These are phyloP conservation scores for Chelonus insularis DNA, from an alignment of 1,140 invertebrate species.

Conservation along the genomic window DNA sequence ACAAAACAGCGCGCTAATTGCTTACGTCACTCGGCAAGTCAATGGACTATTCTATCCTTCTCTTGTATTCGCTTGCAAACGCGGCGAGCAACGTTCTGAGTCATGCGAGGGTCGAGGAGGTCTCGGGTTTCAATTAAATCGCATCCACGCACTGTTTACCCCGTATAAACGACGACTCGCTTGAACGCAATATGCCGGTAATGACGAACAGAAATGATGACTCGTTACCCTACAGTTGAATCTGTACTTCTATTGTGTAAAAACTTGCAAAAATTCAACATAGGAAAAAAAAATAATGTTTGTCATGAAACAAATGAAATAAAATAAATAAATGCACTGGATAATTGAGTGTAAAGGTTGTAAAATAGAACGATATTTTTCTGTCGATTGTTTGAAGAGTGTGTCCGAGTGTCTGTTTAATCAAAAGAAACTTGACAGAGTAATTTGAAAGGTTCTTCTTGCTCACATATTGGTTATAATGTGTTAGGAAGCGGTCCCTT, in stretches of 20 bases:
- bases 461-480: conserved; percentile 18
- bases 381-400: background rate
- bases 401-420: background rate
- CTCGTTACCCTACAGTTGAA: conserved; percentile 4
- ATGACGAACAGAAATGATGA: conserved; percentile 17
- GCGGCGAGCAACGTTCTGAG: conserved; percentile 19
- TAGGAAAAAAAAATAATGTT: background rate
- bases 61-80: background rate
- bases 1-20: conserved; percentile 58
- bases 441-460: conserved; percentile 15
- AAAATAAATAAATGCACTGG: background rate
- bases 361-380: background rate
- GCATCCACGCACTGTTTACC: conserved; percentile 35
- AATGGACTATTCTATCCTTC: conserved; percentile 29
- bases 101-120: conserved; percentile 33
- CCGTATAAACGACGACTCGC: conserved; percentile 31
- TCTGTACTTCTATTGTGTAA: background rate
- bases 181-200: conserved; percentile 23
- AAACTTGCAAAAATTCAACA: too few species aligned
- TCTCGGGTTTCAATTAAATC: conserved; percentile 35
- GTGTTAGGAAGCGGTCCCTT: conserved; percentile 24
- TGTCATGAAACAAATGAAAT: background rate
- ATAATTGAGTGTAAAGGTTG: too few species aligned
- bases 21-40: conserved; percentile 52
- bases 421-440: background rate